Base-by-base conservation (phyloP, 2,888 invertebrate genomes). In the Hypselothyrea guttata region DNA sequence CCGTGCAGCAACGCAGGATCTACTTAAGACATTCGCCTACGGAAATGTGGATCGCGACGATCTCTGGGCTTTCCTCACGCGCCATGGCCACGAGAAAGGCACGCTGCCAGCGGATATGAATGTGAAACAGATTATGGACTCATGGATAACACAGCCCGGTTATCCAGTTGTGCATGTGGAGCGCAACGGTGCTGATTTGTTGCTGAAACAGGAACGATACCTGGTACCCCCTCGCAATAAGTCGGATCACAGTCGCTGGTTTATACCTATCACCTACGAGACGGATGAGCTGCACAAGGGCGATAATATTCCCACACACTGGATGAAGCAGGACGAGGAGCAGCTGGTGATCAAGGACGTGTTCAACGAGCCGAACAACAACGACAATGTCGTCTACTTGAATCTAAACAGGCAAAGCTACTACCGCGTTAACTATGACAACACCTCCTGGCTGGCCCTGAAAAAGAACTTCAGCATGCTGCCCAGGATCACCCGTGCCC, bases 111-210 rank as follows among this genome's bases (percentile, higher is more conserved):
- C 78, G 8, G 86, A 90, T 18, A 75, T 92, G 55, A 90, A 91
- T 4, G 90, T 93, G 33, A 92, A 91, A 73, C 88, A 90, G 46
- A 91, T 94, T 7, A 94, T 94, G 94, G 92, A 93, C 73, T 91
- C 93, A 0, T 94, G 94, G 94, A 93, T 93, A 0, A 86, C 91
- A 2, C 92, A 94, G 77, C 91, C 93, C 8, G 94, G 94, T 1
- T 94, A 92, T 88, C 95, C 95, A 0, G 91, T 94, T 0, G 87
- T 95, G 1, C 91, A 90, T 15, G 92, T 92, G 0, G 86, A 86
- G 16, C 90, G 92, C 11, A 90, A 91, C 65, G 88, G 84, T 7
- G 70, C 74, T 0, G 78, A 85, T 62, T 60, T 89, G 9, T 71
- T 87, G 40, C 58, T 90, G 4, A 78, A 78, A 0, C 90, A 90